Conservation (phyloP, 1,140 invertebrate species). For the Bradysia coprophila region DNA sequence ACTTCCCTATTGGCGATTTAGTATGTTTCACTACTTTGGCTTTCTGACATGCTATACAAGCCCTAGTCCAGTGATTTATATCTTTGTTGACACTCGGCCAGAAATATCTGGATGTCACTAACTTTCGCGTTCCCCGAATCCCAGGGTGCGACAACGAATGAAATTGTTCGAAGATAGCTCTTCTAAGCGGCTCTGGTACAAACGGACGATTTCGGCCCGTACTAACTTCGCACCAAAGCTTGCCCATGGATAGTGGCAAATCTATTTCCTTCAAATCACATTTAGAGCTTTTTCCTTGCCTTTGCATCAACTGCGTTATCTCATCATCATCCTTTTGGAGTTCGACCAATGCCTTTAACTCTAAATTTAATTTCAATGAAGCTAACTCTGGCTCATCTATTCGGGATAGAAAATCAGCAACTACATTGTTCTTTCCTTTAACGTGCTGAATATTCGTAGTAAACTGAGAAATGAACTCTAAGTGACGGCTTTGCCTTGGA, state of each 20-base stretch:
- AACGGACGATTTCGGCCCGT: conserved; percentile 7
- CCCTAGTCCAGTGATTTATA: conserved; percentile 3
- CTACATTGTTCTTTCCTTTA: conserved; percentile 10
- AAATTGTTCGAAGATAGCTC: conserved; percentile 8
- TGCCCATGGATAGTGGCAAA: too few relatives aligned
- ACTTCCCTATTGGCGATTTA: not conserved
- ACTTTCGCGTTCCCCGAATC: conserved; percentile 5
- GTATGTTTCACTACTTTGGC: conserved; percentile 11
- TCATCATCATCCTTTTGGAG: too few relatives aligned
- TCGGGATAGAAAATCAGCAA: conserved; percentile 9
- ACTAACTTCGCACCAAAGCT: conserved; percentile 2
- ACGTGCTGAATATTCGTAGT: conserved; percentile 14
- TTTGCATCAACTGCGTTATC: too few relatives aligned
- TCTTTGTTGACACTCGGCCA: conserved; percentile 15
- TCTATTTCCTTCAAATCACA: too few relatives aligned
- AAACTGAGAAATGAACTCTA: conserved; percentile 13
- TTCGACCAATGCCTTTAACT: too few relatives aligned
- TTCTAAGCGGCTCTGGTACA: conserved; percentile 7
- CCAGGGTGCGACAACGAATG: conserved; percentile 13
- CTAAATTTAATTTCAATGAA: too few relatives aligned
- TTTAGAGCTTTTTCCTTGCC: too few relatives aligned
- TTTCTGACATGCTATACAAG: conserved; percentile 11
- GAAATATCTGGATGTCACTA: conserved; percentile 9
- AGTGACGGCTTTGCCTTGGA: conserved; percentile 11
- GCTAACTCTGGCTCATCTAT: not conserved